Percentiles rank a stretch among this genome's conserved stretches.
Evolutionary conservation across 2,113 vertebrate genomes (phyloP).

Genomic region (Erpornis zantholeuca): DNA sequence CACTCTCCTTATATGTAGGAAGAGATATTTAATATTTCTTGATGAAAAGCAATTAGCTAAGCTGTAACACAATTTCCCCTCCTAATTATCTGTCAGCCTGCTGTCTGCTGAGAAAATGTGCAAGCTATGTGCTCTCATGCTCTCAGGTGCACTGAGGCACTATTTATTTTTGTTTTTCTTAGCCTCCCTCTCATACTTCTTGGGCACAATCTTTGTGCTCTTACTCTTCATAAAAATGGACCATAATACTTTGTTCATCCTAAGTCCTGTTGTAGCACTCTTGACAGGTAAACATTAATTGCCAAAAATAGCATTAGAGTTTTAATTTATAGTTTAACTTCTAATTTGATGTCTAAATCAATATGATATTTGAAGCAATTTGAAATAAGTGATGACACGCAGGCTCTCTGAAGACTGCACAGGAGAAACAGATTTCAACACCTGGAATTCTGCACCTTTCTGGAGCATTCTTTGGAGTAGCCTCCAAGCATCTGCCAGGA

Average conservation of each 20-base stretch:
- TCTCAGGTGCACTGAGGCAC: neutral
- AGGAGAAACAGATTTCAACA: neutral
- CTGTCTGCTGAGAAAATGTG: neutral
- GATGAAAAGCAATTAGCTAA: conserved; percentile 43
- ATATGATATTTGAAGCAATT: neutral
- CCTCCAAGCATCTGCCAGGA: neutral
- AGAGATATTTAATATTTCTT: conserved; percentile 1
- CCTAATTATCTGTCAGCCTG: neutral
- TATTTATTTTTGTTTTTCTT: neutral
- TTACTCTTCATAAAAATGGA: neutral
- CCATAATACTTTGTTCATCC: neutral
- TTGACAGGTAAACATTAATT: neutral
- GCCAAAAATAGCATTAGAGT: neutral
- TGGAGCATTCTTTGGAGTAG: neutral
- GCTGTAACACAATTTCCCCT: neutral
- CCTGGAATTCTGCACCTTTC: neutral
- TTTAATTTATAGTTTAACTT: neutral
- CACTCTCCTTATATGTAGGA: neutral
- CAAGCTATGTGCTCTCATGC: neutral
- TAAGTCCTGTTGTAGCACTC: neutral
- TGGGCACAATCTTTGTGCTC: neutral
- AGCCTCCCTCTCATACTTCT: neutral
- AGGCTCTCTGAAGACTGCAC: neutral
- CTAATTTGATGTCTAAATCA: neutral
- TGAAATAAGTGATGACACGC: neutral